These are phyloP conservation scores for Drosophila athabasca DNA, from an alignment of 1,140 invertebrate genomes.

Conservation along the genomic window DNA sequence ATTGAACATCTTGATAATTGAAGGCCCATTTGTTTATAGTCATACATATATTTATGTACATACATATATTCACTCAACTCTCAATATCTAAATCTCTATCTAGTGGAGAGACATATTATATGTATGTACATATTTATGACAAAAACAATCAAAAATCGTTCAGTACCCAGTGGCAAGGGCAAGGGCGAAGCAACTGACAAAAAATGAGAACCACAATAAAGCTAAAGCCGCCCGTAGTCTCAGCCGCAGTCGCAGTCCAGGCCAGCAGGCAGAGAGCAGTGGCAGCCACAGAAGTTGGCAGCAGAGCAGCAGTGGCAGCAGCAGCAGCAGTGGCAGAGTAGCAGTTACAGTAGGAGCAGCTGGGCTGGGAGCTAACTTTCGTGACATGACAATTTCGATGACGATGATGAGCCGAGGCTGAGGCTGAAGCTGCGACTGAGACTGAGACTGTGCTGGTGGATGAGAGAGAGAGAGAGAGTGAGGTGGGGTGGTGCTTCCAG, in stretches of 20 bases:
- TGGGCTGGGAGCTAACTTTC: slow-evolving; percentile 73
- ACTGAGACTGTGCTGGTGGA: background rate
- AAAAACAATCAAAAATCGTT: slow-evolving; percentile 57
- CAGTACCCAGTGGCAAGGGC: slow-evolving; percentile 44
- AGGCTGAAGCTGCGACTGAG: slow-evolving; percentile 9
- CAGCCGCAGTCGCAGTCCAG: too few species aligned
- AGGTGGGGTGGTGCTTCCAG: background rate
- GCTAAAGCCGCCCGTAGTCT: slow-evolving; percentile 42
- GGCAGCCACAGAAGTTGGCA: slow-evolving; percentile 36
- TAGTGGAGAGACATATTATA: too few species aligned
- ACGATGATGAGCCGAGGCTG: slow-evolving; percentile 62
- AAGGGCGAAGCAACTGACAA: slow-evolving; percentile 44
- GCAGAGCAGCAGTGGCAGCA: slow-evolving; percentile 30
- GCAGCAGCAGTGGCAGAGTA: slow-evolving; percentile 35
- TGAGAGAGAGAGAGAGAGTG: too few species aligned
- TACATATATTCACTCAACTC: too few species aligned
- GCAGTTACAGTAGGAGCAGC: slow-evolving; percentile 30
- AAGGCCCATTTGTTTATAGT: too few species aligned
- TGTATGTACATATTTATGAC: too few species aligned
- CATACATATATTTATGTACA: too few species aligned
- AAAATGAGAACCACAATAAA: slow-evolving; percentile 67
- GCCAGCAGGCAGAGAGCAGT: background rate
- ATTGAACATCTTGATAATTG: too few species aligned
- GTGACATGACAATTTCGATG: slow-evolving; percentile 81
- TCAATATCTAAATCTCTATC: too few species aligned